Percentiles rank a stretch among this genome's conserved stretches.
phyloP scores from a whole-genome alignment of 2,797 vertebrate species.

The Phataginus tetradactyla region DNA sequence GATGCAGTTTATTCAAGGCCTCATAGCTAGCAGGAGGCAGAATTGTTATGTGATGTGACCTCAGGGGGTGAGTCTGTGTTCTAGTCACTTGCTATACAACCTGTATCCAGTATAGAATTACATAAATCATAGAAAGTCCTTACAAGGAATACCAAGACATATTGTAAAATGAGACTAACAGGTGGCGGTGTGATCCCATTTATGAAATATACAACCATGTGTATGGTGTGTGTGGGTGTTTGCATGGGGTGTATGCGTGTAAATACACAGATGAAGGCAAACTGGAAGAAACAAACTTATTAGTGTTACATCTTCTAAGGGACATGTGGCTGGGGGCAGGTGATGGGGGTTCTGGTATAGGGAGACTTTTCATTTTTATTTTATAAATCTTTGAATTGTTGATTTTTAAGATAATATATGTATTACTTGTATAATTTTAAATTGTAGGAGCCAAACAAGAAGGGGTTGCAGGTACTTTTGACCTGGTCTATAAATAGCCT shows the following conservation, averaged over 20 bases:
- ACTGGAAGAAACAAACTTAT: background rate
- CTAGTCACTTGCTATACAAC: background rate
- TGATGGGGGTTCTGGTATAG: background rate
- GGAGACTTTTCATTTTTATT: background rate
- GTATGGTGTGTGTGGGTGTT: background rate
- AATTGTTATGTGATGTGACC: background rate
- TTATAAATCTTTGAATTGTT: background rate
- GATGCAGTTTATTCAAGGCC: background rate
- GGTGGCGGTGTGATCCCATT: background rate
- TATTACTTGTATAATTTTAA: background rate
- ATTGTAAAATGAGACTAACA: background rate
- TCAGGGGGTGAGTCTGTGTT: background rate
- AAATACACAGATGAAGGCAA: background rate
- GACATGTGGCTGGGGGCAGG: background rate
- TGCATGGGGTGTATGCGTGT: background rate
- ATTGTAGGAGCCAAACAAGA: background rate
- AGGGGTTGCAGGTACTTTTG: background rate
- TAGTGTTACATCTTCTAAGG: background rate
- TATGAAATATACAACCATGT: background rate
- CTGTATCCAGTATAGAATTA: background rate
- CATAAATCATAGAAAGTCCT: background rate
- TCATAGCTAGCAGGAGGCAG: background rate
- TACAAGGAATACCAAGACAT: background rate
- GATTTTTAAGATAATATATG: background rate
- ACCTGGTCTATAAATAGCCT: background rate